A percentile compares a stretch with the other conserved stretches of the same genome.
Evolutionary conservation across 2,113 vertebrate species (phyloP).

Genomic region (Rhabdornis inornatus): DNA sequence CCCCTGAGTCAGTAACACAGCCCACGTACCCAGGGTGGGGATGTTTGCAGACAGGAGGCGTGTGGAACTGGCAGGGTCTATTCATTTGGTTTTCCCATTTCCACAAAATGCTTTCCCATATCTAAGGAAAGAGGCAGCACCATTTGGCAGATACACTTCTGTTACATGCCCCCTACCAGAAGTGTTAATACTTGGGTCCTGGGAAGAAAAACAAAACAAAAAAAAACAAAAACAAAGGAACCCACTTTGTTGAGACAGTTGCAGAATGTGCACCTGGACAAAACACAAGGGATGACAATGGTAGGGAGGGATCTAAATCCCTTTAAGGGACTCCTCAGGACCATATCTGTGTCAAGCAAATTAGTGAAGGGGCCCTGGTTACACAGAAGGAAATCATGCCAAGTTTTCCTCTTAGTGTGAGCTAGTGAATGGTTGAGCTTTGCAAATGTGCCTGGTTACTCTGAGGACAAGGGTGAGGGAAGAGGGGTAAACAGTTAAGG

Average conservation of each 20-base stretch:
- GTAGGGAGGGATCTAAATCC: not conserved
- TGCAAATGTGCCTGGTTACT: not conserved
- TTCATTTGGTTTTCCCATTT: conserved; percentile 42
- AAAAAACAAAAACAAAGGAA: not conserved
- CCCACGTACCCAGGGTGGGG: not conserved
- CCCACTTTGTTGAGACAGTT: not conserved
- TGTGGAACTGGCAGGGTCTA: not conserved
- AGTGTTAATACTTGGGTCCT: not conserved
- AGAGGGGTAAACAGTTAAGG: not conserved
- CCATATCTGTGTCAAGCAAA: not conserved
- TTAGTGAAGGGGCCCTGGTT: not conserved
- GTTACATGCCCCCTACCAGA: not conserved
- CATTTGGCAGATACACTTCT: not conserved
- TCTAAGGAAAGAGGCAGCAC: not conserved
- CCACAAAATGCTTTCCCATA: conserved; percentile 13
- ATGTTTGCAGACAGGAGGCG: not conserved
- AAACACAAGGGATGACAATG: not conserved
- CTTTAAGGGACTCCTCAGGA: not conserved
- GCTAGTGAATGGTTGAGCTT: not conserved
- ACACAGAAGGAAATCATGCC: not conserved
- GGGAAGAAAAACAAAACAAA: not conserved
- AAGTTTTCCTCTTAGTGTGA: not conserved
- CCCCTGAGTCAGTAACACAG: not conserved
- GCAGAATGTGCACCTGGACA: not conserved
- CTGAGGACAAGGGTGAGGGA: not conserved